Percentiles rank a stretch among this genome's conserved stretches.
phyloP scores from a whole-genome alignment of 2,797 vertebrate species.

The Channallabes apus region DNA sequence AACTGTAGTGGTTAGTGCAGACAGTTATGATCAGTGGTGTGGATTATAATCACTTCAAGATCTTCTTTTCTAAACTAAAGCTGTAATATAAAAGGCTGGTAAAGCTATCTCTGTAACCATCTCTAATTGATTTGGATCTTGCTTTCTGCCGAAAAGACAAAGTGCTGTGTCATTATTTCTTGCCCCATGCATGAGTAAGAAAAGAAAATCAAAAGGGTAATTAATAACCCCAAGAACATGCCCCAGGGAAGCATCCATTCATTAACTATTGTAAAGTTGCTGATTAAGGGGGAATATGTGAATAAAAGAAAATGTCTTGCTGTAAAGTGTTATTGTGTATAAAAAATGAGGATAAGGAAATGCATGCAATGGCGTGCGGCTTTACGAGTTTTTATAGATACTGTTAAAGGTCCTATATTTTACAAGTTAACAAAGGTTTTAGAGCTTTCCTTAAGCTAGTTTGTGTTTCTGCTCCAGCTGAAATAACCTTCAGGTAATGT shows the following conservation, averaged over 20 bases:
- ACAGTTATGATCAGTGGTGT: neutral
- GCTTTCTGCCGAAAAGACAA: conserved; percentile 12
- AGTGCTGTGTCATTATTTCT: conserved; percentile 29
- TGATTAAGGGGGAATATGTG: conserved; percentile 62
- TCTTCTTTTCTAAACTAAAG: neutral
- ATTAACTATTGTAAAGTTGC: conserved; percentile 69
- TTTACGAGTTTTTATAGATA: conserved; percentile 9
- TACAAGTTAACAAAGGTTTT: neutral
- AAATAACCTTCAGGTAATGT: too few relatives aligned
- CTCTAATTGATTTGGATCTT: neutral
- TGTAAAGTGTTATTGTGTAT: conserved; percentile 55
- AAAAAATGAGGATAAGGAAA: conserved; percentile 17
- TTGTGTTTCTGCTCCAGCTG: too few relatives aligned
- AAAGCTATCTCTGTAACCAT: neutral
- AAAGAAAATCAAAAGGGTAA: conserved; percentile 52
- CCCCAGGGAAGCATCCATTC: conserved; percentile 61
- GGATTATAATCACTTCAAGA: neutral
- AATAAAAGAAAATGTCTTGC: conserved; percentile 57
- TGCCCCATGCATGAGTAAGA: conserved; percentile 32
- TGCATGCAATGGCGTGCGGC: conserved; percentile 6
- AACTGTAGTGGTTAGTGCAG: neutral
- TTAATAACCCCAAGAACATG: conserved; percentile 58
- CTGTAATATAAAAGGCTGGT: neutral
- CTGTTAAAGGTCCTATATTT: neutral
- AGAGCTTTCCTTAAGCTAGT: too few relatives aligned